Conservation (phyloP, 2,888 invertebrate species). For the Callimorpha dominula region DNA sequence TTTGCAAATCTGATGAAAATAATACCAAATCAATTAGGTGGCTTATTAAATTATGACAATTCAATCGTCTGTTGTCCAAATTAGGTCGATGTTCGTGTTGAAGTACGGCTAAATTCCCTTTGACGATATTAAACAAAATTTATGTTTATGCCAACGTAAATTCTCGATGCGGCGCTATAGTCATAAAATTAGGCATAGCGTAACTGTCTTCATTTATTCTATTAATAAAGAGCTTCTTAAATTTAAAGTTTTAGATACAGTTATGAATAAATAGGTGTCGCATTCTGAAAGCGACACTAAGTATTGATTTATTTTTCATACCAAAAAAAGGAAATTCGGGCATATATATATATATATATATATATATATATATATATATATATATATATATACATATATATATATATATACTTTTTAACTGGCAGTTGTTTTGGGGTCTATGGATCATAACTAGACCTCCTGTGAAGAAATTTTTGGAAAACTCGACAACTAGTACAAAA, state of each 20-base stretch:
- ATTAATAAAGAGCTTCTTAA: not conserved
- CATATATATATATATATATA: too few relatives aligned
- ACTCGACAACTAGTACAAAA: too few relatives aligned
- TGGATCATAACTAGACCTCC: too few relatives aligned
- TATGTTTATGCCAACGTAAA: constrained; percentile 1
- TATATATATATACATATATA: too few relatives aligned
- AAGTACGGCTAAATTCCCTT: not conserved
- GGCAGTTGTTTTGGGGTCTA: too few relatives aligned
- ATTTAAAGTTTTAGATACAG: not conserved
- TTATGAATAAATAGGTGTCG: not conserved
- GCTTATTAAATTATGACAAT: not conserved
- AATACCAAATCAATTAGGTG: not conserved
- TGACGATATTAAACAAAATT: not conserved
- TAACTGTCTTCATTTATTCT: not conserved
- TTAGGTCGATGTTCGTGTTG: constrained; percentile 2
- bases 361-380: too few relatives aligned
- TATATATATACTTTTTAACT: too few relatives aligned
- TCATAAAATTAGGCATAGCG: not conserved
- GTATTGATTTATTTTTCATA: constrained; percentile 25
- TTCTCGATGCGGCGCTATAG: not conserved
- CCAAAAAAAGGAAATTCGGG: too few relatives aligned
- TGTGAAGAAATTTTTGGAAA: too few relatives aligned
- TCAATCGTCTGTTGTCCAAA: not conserved
- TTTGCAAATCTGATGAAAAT: not conserved
- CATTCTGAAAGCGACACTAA: not conserved